Conservation (phyloP, 2,888 invertebrate species). For the Eledona agricola region DNA sequence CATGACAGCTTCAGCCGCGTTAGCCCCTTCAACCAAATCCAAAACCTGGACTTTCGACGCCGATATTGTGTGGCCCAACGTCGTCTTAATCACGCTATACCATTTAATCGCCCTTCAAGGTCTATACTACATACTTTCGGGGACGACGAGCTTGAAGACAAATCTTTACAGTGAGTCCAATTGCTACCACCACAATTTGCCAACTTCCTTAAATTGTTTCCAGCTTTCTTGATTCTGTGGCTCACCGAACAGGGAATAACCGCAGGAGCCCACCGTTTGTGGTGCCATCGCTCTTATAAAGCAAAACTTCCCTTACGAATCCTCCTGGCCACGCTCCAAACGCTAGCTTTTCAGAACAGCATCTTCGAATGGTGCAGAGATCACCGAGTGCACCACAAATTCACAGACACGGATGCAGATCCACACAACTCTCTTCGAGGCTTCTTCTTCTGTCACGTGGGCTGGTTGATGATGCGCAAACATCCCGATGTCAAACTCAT, state of each 20-base stretch:
- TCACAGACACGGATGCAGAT: constrained; percentile 10
- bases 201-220: too few relatives aligned
- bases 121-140: constrained; percentile 8
- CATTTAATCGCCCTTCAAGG: constrained; percentile 13
- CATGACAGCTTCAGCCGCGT: too few relatives aligned
- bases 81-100: constrained; percentile 3
- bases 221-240: too few relatives aligned
- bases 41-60: neutral
- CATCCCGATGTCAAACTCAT: neutral
- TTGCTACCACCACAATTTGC: too few relatives aligned
- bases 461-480: constrained; percentile 5
- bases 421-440: constrained; percentile 8
- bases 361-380: constrained; percentile 8
- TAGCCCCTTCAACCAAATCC: neutral
- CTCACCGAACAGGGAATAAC: constrained; percentile 19
- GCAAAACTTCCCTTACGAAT: constrained; percentile 10
- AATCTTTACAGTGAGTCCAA: too few relatives aligned
- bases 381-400: constrained; percentile 34
- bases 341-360: constrained; percentile 16
- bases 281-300: constrained; percentile 13
- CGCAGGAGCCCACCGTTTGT: constrained; percentile 9
- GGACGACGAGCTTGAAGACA: too few relatives aligned
- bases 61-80: constrained; percentile 15
- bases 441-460: constrained; percentile 10
- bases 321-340: constrained; percentile 7